These are phyloP conservation scores for Scaptodrosophila lebanonensis DNA, from an alignment of 1,140 invertebrate genomes.

Conservation along the genomic window DNA sequence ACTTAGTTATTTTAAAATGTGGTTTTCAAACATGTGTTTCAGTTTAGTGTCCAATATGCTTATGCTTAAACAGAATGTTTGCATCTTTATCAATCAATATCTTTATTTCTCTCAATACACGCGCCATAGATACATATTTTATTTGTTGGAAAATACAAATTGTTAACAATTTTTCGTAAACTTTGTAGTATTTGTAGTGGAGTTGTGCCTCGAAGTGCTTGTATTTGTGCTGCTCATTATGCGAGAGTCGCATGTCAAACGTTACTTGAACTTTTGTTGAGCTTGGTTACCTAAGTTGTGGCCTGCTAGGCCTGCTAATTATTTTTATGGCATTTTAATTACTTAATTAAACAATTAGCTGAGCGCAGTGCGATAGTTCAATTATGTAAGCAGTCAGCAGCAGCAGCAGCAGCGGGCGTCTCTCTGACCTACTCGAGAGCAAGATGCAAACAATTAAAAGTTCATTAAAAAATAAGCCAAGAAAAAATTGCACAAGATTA, in stretches of 20 bases:
- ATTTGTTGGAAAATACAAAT: no score
- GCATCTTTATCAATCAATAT: no score
- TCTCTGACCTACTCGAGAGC: no score
- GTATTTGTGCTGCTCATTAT: constrained; percentile 28
- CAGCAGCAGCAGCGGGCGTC: neutral
- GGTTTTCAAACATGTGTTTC: no score
- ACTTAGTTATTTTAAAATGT: no score
- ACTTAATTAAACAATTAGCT: constrained; percentile 74
- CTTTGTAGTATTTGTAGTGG: no score
- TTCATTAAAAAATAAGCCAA: constrained; percentile 54
- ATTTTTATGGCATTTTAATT: constrained; percentile 73
- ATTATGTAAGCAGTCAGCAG: constrained; percentile 62
- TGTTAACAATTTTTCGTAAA: no score
- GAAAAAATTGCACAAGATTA: constrained; percentile 38
- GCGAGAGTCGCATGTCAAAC: constrained; percentile 60
- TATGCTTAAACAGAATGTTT: no score
- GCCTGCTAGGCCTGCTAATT: constrained; percentile 44
- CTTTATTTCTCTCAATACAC: no score
- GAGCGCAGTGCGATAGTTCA: constrained; percentile 47
- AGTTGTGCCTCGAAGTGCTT: neutral
- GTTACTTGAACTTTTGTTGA: constrained; percentile 39
- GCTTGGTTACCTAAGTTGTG: constrained; percentile 15
- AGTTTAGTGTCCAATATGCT: no score
- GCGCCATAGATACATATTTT: no score
- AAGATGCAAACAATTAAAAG: constrained; percentile 68